Conservation (phyloP, 1,140 invertebrate species). For the Atta cephalotes region DNA sequence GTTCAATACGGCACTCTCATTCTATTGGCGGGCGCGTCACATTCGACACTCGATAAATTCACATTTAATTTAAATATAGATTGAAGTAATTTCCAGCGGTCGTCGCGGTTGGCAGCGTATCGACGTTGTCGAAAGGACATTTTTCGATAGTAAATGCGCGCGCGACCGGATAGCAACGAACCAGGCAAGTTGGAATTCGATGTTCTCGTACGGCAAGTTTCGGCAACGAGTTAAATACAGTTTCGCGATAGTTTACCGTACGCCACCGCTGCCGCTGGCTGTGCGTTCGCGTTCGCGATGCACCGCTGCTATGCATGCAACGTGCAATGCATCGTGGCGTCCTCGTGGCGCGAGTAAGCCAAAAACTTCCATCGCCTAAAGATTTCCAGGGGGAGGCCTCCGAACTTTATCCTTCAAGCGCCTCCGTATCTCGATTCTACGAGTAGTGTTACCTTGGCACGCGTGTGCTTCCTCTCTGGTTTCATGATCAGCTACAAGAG, state of each 20-base stretch:
- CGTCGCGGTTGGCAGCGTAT: not conserved
- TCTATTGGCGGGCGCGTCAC: not conserved
- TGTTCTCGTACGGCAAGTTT: constrained; percentile 53
- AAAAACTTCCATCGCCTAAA: constrained; percentile 64
- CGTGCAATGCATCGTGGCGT: constrained; percentile 46
- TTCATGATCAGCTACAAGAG: constrained; percentile 1
- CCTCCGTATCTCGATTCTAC: constrained; percentile 15
- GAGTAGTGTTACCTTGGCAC: constrained; percentile 4
- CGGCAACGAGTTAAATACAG: constrained; percentile 65
- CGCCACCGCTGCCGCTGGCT: not conserved
- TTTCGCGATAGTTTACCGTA: constrained; percentile 59
- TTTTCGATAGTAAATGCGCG: constrained; percentile 54
- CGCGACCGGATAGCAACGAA: not conserved
- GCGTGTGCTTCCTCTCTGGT: not conserved
- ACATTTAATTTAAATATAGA: constrained; percentile 62
- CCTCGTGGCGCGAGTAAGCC: constrained; percentile 28
- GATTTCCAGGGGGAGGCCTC: constrained; percentile 69
- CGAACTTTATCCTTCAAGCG: constrained; percentile 70
- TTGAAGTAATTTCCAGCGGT: constrained; percentile 44
- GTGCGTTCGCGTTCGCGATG: constrained; percentile 26
- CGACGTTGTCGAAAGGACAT: constrained; percentile 20
- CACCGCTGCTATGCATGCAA: constrained; percentile 1
- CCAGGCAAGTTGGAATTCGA: constrained; percentile 70
- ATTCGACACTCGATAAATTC: constrained; percentile 56
- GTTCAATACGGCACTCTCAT: not conserved